Evolutionary conservation across 2,888 invertebrate species (phyloP).

Genomic region (Hirtodrosophila alboralis): DNA sequence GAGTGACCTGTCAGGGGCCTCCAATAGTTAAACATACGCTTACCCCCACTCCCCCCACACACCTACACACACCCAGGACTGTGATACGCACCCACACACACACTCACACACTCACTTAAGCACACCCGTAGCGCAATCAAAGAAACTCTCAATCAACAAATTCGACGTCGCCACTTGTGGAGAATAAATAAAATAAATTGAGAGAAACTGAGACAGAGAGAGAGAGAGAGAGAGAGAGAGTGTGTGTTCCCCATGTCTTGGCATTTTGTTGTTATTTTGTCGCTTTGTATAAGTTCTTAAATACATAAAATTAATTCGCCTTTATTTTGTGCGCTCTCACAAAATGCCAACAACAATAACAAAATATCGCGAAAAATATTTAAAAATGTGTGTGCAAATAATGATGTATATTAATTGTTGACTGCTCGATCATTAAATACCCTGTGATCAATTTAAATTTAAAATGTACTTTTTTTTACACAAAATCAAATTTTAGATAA

Average conservation of each 20-base stretch:
- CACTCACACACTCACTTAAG: constrained; percentile 18
- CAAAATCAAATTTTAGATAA: too few species aligned
- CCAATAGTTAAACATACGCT: constrained; percentile 54
- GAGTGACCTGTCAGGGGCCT: constrained; percentile 54
- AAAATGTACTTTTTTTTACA: too few species aligned
- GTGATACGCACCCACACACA: constrained; percentile 18
- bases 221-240: constrained; percentile 5
- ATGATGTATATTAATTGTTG: neutral
- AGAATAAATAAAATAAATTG: constrained; percentile 66
- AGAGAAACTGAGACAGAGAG: constrained; percentile 8
- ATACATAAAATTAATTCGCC: constrained; percentile 68
- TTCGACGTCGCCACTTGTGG: constrained; percentile 65
- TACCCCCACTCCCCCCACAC: constrained; percentile 39
- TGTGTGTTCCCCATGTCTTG: constrained; percentile 8
- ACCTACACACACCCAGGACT: constrained; percentile 3
- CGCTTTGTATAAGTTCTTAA: constrained; percentile 51
- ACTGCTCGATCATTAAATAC: constrained; percentile 10
- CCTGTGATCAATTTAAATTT: too few species aligned
- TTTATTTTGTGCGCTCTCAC: constrained; percentile 17
- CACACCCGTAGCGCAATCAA: constrained; percentile 57
- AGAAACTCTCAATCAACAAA: constrained; percentile 74
- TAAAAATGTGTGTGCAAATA: constrained; percentile 1
- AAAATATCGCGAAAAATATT: constrained; percentile 1
- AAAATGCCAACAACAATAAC: constrained; percentile 15
- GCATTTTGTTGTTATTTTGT: constrained; percentile 9